A percentile compares a stretch with the other conserved stretches of the same genome.
Evolutionary conservation across 2,888 invertebrate genomes (phyloP).

Genomic region (Gordius sp.): DNA sequence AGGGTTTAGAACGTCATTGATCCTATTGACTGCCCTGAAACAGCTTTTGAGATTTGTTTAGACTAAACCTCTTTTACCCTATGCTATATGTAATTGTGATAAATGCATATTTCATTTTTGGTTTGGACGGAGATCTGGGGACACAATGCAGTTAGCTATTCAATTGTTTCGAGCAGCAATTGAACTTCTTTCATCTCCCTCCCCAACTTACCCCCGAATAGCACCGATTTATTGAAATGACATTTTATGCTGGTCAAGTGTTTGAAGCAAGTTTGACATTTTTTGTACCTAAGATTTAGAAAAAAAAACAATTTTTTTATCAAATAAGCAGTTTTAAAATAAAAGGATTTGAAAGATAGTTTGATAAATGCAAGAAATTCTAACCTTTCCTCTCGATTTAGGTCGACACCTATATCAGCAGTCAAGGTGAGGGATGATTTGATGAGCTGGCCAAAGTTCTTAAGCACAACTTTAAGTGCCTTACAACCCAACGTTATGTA

Average conservation of each 20-base stretch:
- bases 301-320: background rate
- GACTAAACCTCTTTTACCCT: too few species aligned
- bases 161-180: constrained; percentile 1
- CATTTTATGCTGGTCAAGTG: background rate
- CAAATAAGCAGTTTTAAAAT: background rate
- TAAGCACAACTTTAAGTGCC: constrained; percentile 6
- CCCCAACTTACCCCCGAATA: background rate
- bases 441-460: constrained; percentile 11
- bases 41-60: too few species aligned
- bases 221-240: background rate
- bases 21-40: too few species aligned
- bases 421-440: background rate
- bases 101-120: too few species aligned
- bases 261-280: constrained; percentile 2
- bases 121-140: too few species aligned
- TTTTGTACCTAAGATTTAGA: background rate
- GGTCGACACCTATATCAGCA: constrained; percentile 3
- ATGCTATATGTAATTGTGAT: too few species aligned
- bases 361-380: too few species aligned
- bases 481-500: constrained; percentile 1
- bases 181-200: constrained; percentile 3
- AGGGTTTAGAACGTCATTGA: too few species aligned
- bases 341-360: background rate
- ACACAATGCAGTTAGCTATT: too few species aligned
- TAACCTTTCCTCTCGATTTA: constrained; percentile 14